Conservation (phyloP, 2,113 vertebrate genomes). For the Sceloporus undulatus region DNA sequence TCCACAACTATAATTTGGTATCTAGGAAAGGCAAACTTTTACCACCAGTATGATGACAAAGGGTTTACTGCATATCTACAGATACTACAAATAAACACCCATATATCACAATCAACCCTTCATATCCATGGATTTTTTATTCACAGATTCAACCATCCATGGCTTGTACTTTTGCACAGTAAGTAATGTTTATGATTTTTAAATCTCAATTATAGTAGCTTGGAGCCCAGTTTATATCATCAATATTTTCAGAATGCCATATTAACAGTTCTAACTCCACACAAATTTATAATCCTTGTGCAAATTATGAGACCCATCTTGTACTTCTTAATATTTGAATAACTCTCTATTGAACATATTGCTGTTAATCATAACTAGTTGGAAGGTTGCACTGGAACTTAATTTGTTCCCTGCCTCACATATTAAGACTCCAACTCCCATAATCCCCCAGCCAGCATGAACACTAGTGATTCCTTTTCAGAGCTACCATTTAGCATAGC, state of each 20-base stretch:
- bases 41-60: too few relatives aligned
- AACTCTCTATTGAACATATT: not conserved
- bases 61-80: too few relatives aligned
- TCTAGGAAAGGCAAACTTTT: too few relatives aligned
- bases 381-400: not conserved
- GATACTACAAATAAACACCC: too few relatives aligned
- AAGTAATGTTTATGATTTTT: not conserved
- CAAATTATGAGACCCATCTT: not conserved
- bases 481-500: not conserved
- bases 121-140: too few relatives aligned
- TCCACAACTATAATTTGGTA: too few relatives aligned
- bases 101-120: too few relatives aligned
- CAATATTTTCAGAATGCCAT: not conserved
- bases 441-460: too few relatives aligned
- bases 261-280: not conserved
- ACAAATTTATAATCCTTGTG: not conserved
- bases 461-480: not conserved
- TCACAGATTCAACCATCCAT: too few relatives aligned
- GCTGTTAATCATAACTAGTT: not conserved
- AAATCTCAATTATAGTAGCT: not conserved
- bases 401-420: too few relatives aligned
- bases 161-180: not conserved
- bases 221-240: not conserved
- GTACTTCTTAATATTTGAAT: not conserved
- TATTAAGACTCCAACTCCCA: too few relatives aligned